Conservation (phyloP, 2,797 vertebrate genomes). For the Nannoperca australis region DNA sequence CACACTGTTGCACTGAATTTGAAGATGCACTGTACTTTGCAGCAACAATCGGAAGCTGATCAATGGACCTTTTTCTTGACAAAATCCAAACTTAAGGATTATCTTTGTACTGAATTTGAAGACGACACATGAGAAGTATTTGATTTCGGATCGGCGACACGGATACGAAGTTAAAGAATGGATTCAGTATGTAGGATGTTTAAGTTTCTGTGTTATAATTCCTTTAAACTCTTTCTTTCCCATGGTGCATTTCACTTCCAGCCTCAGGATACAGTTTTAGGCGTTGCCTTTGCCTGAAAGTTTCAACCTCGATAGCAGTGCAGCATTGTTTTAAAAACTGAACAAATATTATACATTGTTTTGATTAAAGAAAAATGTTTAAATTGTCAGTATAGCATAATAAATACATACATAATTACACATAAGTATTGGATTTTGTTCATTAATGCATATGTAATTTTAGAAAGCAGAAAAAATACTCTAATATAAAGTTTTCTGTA, state of each 20-base stretch:
- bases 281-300: not conserved
- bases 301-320: too few relatives aligned
- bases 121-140: not conserved
- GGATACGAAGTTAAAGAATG: not conserved
- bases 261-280: constrained; percentile 12
- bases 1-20: constrained; percentile 20
- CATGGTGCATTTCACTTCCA: constrained; percentile 18
- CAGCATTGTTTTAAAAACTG: too few relatives aligned
- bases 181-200: constrained; percentile 8
- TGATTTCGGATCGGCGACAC: not conserved
- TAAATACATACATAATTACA: too few relatives aligned
- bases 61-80: not conserved
- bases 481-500: too few relatives aligned
- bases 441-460: too few relatives aligned
- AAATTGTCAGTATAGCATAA: too few relatives aligned
- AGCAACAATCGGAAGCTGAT: constrained; percentile 12
- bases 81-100: constrained; percentile 19
- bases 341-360: too few relatives aligned
- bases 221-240: not conserved
- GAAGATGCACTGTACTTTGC: constrained; percentile 17
- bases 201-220: not conserved
- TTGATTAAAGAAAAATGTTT: too few relatives aligned
- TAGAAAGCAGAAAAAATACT: too few relatives aligned
- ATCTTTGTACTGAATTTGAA: not conserved
- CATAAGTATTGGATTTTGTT: too few relatives aligned